phyloP scores from a whole-genome alignment of 2,888 invertebrate genomes.

The Scaptomyza reducta region DNA sequence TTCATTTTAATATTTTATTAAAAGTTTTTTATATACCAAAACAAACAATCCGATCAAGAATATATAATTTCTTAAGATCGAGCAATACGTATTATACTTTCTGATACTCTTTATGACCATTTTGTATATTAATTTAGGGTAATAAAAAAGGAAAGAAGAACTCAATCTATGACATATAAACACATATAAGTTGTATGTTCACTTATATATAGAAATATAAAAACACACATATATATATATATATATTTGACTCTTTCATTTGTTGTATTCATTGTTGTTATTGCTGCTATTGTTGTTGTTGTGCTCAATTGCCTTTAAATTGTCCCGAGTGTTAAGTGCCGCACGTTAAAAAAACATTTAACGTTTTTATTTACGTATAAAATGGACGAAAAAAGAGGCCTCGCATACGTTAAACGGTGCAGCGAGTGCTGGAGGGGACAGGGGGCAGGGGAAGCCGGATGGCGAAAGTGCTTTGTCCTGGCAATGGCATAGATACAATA shows the following conservation, averaged over 20 bases:
- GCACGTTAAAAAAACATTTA: slow-evolving; percentile 79
- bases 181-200: slow-evolving; percentile 22
- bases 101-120: slow-evolving; percentile 21
- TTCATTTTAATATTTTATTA: no score
- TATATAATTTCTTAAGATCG: no score
- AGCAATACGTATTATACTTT: background rate
- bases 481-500: slow-evolving; percentile 54
- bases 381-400: slow-evolving; percentile 43
- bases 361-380: slow-evolving; percentile 77
- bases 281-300: slow-evolving; percentile 46
- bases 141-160: slow-evolving; percentile 16
- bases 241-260: slow-evolving; percentile 44
- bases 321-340: slow-evolving; percentile 77
- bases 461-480: slow-evolving; percentile 71
- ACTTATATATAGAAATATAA: slow-evolving; percentile 8
- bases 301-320: slow-evolving; percentile 78
- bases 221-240: slow-evolving; percentile 23
- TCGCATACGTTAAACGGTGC: no score
- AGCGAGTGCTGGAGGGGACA: no score
- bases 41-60: no score
- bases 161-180: slow-evolving; percentile 20
- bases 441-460: slow-evolving; percentile 6
- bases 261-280: slow-evolving; percentile 56
- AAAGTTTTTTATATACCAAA: no score
- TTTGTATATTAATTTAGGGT: slow-evolving; percentile 15